Evolutionary conservation across 30 jellyfish, hydroid and myxozoan genomes (phyloP).

Genomic region (Aurelia coerulea): DNA sequence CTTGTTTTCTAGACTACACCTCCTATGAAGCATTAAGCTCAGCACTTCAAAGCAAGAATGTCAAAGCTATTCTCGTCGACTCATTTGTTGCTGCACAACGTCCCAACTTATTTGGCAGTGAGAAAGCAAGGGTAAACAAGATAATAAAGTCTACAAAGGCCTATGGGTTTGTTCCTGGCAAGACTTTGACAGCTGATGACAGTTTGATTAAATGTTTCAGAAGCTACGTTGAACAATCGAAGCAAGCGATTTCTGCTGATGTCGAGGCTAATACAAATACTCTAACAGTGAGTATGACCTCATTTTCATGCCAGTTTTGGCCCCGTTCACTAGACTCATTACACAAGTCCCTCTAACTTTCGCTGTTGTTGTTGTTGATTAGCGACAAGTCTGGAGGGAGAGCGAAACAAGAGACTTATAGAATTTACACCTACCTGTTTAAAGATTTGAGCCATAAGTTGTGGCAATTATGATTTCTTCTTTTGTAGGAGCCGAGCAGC

Average conservation of each 20-base stretch:
- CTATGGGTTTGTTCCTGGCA: conserved; percentile 87
- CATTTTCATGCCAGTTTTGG: not conserved
- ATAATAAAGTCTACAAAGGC: conserved; percentile 62
- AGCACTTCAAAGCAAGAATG: conserved; percentile 50
- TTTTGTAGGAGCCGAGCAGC: conserved; percentile 69
- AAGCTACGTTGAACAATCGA: conserved; percentile 61
- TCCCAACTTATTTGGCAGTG: conserved; percentile 20
- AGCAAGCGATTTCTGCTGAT: conserved; percentile 67
- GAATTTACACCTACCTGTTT: too few relatives aligned
- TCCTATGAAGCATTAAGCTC: conserved; percentile 42
- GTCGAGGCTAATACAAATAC: conserved; percentile 71
- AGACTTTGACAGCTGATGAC: conserved; percentile 17
- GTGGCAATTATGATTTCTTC: too few relatives aligned
- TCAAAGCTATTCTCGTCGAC: conserved; percentile 83
- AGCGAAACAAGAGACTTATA: too few relatives aligned
- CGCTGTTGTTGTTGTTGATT: too few relatives aligned
- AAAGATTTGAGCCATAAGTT: too few relatives aligned
- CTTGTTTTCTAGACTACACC: conserved; percentile 44
- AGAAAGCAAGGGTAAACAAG: conserved; percentile 80
- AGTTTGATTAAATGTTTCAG: conserved; percentile 56
- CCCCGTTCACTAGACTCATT: too few relatives aligned
- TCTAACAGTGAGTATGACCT: conserved; percentile 37
- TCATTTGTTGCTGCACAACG: conserved; percentile 91
- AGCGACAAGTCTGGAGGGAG: too few relatives aligned
- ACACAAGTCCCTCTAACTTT: too few relatives aligned